Evolutionary conservation across 2,113 vertebrate genomes (phyloP).

Genomic region (Callocephalon fimbriatum): DNA sequence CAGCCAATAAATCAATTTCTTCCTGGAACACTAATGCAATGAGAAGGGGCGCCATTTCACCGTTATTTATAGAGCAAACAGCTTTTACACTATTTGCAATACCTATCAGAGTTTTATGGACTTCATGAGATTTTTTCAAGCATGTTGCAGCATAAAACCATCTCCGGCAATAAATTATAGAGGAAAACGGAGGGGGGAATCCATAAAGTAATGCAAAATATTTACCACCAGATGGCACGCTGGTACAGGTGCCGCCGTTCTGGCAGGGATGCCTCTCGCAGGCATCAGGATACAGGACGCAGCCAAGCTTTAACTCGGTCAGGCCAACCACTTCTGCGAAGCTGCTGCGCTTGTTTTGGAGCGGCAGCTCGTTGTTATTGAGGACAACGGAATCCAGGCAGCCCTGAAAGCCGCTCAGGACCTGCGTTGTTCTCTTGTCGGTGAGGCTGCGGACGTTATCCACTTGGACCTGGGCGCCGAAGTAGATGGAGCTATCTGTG

Average conservation of each 20-base stretch:
- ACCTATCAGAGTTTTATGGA: slow-evolving; percentile 60
- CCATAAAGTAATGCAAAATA: not conserved
- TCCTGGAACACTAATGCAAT: not conserved
- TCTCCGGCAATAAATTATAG: not conserved
- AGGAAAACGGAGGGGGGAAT: not conserved
- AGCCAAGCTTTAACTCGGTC: slow-evolving; percentile 92
- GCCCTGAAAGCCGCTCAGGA: slow-evolving; percentile 92
- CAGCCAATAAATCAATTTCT: slow-evolving; percentile 53
- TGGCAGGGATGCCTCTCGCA: slow-evolving; percentile 89
- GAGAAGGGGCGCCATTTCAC: slow-evolving; percentile 26
- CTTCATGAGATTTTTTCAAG: slow-evolving; percentile 45
- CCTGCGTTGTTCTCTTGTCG: slow-evolving; percentile 83
- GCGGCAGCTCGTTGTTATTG: slow-evolving; percentile 90
- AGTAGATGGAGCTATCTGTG: slow-evolving; percentile 87
- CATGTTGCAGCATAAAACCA: slow-evolving; percentile 22
- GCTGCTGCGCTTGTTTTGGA: slow-evolving; percentile 93
- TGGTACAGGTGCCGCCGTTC: slow-evolving; percentile 89
- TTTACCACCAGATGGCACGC: slow-evolving; percentile 91
- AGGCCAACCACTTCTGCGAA: slow-evolving; percentile 95
- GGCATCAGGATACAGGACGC: slow-evolving; percentile 90
- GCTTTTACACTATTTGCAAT: slow-evolving; percentile 59
- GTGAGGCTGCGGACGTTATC: slow-evolving; percentile 83
- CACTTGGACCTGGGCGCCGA: slow-evolving; percentile 92
- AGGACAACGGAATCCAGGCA: slow-evolving; percentile 93
- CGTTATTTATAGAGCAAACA: slow-evolving; percentile 54